phyloP scores from a whole-genome alignment of 2,888 invertebrate genomes.

The Auanema sp. region DNA sequence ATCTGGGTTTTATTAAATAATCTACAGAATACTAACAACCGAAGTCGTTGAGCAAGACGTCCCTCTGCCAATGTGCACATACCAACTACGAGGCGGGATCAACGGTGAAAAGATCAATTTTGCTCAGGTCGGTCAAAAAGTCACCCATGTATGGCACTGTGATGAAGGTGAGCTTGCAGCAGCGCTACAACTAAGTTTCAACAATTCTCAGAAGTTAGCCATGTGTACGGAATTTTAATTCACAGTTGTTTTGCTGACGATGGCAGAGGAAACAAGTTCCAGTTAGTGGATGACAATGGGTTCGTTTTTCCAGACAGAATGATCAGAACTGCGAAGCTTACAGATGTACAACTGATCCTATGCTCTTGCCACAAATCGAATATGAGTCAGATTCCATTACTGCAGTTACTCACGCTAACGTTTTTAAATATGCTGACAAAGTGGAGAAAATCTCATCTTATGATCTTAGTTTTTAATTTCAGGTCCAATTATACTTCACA shows the following conservation, averaged over 20 bases:
- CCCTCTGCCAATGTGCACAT: conserved; percentile 59
- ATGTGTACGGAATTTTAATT: conserved; percentile 61
- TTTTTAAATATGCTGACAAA: conserved; percentile 64
- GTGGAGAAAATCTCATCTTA: conserved; percentile 11
- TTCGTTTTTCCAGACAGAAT: conserved; percentile 19
- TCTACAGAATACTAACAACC: conserved; percentile 54
- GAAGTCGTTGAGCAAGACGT: conserved; percentile 58
- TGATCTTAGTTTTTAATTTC: conserved; percentile 6
- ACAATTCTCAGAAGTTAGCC: conserved; percentile 46
- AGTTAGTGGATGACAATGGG: conserved; percentile 62
- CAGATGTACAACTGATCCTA: conserved; percentile 57
- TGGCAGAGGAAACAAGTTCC: conserved; percentile 62
- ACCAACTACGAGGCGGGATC: conserved; percentile 51
- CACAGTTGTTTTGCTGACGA: conserved; percentile 64
- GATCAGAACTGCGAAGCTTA: conserved; percentile 7
- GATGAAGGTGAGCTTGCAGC: conserved; percentile 50
- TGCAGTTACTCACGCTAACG: conserved; percentile 54
- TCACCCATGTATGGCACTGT: conserved; percentile 63
- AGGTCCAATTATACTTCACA: conserved; percentile 62
- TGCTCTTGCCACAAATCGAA: conserved; percentile 52
- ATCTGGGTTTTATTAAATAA: not conserved
- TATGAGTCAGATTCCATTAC: conserved; percentile 33
- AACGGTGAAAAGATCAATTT: conserved; percentile 44
- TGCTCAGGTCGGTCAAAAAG: conserved; percentile 50
- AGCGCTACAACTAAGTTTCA: not conserved